Evolutionary conservation across 2,113 vertebrate species (phyloP), one percentile per base, ranked within the genome.

Genomic region (Tauraco erythrolophus): DNA sequence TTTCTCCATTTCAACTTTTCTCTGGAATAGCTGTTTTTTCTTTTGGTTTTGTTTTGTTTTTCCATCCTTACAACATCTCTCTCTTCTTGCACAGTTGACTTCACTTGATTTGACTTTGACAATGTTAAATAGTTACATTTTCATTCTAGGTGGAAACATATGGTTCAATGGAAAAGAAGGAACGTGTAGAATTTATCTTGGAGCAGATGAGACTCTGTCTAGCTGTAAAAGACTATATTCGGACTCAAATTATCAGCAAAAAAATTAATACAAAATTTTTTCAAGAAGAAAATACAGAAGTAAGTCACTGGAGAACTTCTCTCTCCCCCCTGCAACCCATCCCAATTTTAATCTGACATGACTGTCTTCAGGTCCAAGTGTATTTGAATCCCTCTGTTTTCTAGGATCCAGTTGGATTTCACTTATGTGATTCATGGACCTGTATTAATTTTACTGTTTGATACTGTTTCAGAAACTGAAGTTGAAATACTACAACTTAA

Each of bases 251-350:
- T 97, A 99, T 99, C 97, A 99, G 99, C 98, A 99, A 99, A 98
- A 99, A 99, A 98, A 99, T 99, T 62, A 99, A 99, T 94, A 99
- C 99, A 79, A 99, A 99, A 85, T 99, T 99, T 97, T 99, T 99
- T 97, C 98, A 99, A 93, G 99, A 99, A 89, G 99, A 99, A 62
- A 99, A 99, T 85, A 98, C 98, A 21, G 99, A 99, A 98, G 99
- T 99, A 97, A 98, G 97, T 85, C 23, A 71, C 2, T 62, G 33
- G 12, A 72, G 37, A 10, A 37, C 86, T 81, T 69, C 33, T 77
- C 11, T 27, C 7, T 28, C 7, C 6, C 3, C 13, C 2, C 2
- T 10, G 8, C 14, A 24, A 2, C 7, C 33, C 10, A n/a, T 22
- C 65, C n/a, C 16, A 50, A 2, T 43, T 64, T 74, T 88, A 35